Conservation (phyloP, 2,113 vertebrate species). For the Ramphastos sulfuratus region DNA sequence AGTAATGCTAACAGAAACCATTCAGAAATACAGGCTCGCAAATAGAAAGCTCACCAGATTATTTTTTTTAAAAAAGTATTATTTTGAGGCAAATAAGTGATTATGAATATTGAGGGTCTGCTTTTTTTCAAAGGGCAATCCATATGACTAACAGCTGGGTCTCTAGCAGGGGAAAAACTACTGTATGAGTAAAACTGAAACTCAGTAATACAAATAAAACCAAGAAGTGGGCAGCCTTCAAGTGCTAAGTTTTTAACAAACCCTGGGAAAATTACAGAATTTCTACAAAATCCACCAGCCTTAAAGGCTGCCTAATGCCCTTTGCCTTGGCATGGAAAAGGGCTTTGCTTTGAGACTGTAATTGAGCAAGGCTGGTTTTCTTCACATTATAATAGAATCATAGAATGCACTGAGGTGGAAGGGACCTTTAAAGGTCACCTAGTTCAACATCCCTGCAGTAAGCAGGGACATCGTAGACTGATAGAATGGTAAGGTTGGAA, state of each 20-base stretch:
- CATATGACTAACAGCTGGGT: not conserved
- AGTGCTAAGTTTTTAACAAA: not conserved
- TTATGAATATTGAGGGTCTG: not conserved
- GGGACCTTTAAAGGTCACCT: too few species aligned
- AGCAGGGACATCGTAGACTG: too few species aligned
- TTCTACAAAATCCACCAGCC: not conserved
- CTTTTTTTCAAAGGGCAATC: not conserved
- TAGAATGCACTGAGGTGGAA: too few species aligned
- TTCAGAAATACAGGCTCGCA: not conserved
- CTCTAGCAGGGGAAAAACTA: not conserved
- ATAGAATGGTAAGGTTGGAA: too few species aligned
- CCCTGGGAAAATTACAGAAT: not conserved
- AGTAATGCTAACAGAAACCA: not conserved
- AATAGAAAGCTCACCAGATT: not conserved
- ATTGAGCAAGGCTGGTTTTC: not conserved
- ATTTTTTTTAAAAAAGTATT: not conserved
- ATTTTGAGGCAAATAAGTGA: not conserved
- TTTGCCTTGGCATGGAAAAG: not conserved
- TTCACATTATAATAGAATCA: not conserved
- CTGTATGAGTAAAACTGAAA: constrained; percentile 32
- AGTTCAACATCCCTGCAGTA: too few species aligned
- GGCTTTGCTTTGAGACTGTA: not conserved
- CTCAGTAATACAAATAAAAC: not conserved
- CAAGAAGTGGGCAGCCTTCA: constrained; percentile 13
- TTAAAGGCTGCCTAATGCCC: not conserved